Conservation (phyloP, 1,140 invertebrate genomes). For the Brachionus rubens region DNA sequence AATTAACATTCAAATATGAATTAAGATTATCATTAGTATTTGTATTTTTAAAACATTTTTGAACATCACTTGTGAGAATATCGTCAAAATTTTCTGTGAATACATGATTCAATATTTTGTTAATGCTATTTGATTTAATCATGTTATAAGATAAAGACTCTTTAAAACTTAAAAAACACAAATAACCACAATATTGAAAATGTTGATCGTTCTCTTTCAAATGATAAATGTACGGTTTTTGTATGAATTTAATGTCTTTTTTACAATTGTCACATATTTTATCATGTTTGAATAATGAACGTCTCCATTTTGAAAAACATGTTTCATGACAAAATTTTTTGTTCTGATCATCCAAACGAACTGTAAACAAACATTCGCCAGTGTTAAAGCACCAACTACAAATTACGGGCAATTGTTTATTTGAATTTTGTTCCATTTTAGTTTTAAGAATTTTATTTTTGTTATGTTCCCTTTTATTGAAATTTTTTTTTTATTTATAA, state of each 20-base stretch:
- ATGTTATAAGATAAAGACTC: constrained; percentile 10
- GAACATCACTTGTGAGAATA: background rate
- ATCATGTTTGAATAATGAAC: constrained; percentile 9
- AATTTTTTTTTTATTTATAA: too few species aligned
- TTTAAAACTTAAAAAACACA: constrained; percentile 28
- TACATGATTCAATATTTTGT: background rate
- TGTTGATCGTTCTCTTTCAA: constrained; percentile 21
- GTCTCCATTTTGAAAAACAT: constrained; percentile 16
- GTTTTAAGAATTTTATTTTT: background rate
- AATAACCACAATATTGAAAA: constrained; percentile 33
- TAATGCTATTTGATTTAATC: constrained; percentile 27
- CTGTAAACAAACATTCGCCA: background rate
- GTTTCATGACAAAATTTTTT: constrained; percentile 20
- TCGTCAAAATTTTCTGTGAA: constrained; percentile 10
- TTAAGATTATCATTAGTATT: too few species aligned
- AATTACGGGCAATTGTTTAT: background rate
- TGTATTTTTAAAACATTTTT: too few species aligned
- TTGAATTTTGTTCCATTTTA: background rate
- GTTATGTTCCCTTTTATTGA: too few species aligned
- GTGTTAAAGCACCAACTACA: constrained; percentile 28
- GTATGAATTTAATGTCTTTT: background rate
- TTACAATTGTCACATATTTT: constrained; percentile 28
- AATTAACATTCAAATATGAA: background rate
- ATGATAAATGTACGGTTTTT: background rate
- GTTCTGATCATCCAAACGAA: background rate